Evolutionary conservation across 1,140 invertebrate species (phyloP), one percentile per base, ranked within the genome.

Genomic region (Bombus sylvicola): DNA sequence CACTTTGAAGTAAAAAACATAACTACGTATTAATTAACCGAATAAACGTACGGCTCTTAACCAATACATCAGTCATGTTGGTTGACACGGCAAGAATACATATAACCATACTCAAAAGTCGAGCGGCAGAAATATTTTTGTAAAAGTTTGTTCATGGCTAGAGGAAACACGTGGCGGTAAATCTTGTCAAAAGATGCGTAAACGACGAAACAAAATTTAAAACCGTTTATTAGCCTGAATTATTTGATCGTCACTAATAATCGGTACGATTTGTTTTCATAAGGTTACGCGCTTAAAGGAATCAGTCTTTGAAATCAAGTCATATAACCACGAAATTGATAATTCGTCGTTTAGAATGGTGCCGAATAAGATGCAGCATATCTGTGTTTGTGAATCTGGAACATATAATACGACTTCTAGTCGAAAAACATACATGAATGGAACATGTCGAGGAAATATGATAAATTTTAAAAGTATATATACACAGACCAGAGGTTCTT

Each of bases 221-320:
- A 59, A 59, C 41, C 34, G n/a, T 62, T 34, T n/a, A 22, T n/a
- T 73, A 69, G 53, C 34, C 59, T 41, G 77, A 84, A 76, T 66
- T 81, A 15, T 8, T 69, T 47, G 80, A 77, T 86, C 73, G 72
- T 84, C 57, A 28, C 66, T 68, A 75, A 73, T 57, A 79, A 82
- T 31, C 68, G 57, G 68, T 75, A 66, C 37, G 41, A 71, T 71
- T 74, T 53, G 64, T 43, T 59, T 71, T 53, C 57, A 37, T 39
- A n/a, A 53, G 13, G 34, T 85, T 69, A 59, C 43, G 34, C 53
- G 31, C 71, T 82, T 90, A 85, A 86, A 87, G 78, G 80, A 87
- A 92, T 92, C 91, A 92, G 88, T 92, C 91, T 91, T 92, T 81
- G 53, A 72, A 92, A 83, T 87, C 43, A 78, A 83, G 80, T 71